Evolutionary conservation across 2,888 invertebrate genomes (phyloP).

Genomic region (Synanthedon andrenaeformis): DNA sequence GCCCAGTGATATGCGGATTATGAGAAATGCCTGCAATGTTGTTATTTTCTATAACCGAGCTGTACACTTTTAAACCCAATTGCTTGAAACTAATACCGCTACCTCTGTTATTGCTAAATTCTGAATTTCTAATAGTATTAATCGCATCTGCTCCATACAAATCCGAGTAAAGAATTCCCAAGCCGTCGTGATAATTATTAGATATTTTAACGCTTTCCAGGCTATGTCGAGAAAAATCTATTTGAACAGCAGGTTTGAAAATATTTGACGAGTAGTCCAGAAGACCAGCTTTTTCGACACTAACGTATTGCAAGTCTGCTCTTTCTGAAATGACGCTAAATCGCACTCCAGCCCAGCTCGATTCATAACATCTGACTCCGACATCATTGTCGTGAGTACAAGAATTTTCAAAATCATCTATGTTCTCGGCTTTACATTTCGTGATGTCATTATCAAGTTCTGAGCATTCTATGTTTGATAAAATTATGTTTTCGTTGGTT

Average conservation of each 20-base stretch:
- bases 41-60: slow-evolving; percentile 86
- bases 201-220: slow-evolving; percentile 83
- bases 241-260: slow-evolving; percentile 90
- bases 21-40: slow-evolving; percentile 90
- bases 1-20: slow-evolving; percentile 85
- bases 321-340: slow-evolving; percentile 90
- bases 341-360: slow-evolving; percentile 94
- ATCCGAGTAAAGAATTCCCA: slow-evolving; percentile 95
- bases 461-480: slow-evolving; percentile 91
- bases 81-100: slow-evolving; percentile 93
- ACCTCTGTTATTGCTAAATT: slow-evolving; percentile 85
- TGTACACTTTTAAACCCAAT: slow-evolving; percentile 83
- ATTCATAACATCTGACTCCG: slow-evolving; percentile 88
- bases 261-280: slow-evolving; percentile 90
- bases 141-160: slow-evolving; percentile 87
- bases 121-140: slow-evolving; percentile 85
- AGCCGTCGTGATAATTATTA: slow-evolving; percentile 91
- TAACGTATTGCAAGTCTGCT: slow-evolving; percentile 87
- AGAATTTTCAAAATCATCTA: slow-evolving; percentile 86
- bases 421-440: slow-evolving; percentile 83
- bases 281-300: slow-evolving; percentile 92
- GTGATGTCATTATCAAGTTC: slow-evolving; percentile 92
- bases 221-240: slow-evolving; percentile 86
- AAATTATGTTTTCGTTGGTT: slow-evolving; percentile 78
- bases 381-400: slow-evolving; percentile 90